phyloP scores from a whole-genome alignment of 2,113 vertebrate species.

The Pomatorhinus ruficollis region DNA sequence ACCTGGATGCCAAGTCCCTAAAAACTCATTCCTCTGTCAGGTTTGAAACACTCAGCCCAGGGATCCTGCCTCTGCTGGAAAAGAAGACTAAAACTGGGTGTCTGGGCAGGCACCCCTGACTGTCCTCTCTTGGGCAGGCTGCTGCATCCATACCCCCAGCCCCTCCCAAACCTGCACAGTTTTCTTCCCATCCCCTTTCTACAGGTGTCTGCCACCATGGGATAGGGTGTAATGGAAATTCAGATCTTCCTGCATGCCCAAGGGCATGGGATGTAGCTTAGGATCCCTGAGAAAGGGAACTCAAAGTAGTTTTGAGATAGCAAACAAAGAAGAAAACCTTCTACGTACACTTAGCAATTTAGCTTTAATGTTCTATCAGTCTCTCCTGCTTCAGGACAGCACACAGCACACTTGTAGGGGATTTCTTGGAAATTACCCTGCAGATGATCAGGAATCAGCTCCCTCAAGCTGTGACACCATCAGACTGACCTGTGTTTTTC shows the following conservation, averaged over 20 bases:
- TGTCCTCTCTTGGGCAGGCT: background rate
- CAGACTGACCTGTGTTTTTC: background rate
- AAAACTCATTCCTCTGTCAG: background rate
- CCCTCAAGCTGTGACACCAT: background rate
- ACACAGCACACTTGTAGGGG: background rate
- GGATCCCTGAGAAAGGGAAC: background rate
- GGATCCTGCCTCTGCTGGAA: background rate
- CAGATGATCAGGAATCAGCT: background rate
- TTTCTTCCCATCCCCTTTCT: background rate
- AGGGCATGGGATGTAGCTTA: background rate
- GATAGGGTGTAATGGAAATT: background rate
- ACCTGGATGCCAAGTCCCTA: fast-evolving
- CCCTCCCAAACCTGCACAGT: background rate
- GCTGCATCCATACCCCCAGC: background rate
- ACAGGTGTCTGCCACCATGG: background rate
- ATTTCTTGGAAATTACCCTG: background rate
- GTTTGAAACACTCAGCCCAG: background rate
- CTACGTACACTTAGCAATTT: background rate
- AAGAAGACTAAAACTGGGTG: background rate
- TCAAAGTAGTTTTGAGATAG: background rate
- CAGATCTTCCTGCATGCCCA: background rate
- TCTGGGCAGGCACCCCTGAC: background rate
- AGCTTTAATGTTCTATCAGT: background rate
- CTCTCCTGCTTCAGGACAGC: background rate
- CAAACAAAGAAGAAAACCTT: background rate